Evolutionary conservation across 37 sponge, comb jelly and placozoan species (phyloP).

Genomic region (Aplysina aerophoba): DNA sequence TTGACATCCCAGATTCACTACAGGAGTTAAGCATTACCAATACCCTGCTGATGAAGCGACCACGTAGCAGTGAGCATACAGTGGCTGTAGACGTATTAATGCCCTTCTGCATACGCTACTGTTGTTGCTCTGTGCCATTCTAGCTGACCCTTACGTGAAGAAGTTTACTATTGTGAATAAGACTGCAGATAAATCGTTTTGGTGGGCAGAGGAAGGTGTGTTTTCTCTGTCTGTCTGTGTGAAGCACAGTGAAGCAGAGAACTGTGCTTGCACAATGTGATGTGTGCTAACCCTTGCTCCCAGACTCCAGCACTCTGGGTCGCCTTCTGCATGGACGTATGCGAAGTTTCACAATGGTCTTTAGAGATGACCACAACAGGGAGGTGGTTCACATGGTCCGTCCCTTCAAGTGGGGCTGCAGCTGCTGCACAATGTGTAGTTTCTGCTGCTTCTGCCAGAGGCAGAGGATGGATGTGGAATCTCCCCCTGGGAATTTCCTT

Average conservation of each 20-base stretch:
- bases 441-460: conserved; percentile 8
- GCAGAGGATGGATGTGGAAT: conserved; percentile 14
- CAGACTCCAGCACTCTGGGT: background rate
- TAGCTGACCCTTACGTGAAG: background rate
- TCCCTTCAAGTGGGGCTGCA: conserved; percentile 10
- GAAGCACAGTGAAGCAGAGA: background rate
- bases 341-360: conserved; percentile 12
- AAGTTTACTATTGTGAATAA: conserved; percentile 15
- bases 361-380: background rate
- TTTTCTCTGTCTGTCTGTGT: background rate
- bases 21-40: conserved; percentile 6
- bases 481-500: background rate
- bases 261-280: too few species aligned
- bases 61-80: background rate
- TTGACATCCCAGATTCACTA: conserved; percentile 21
- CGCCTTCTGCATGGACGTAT: conserved; percentile 3
- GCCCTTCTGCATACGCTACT: background rate
- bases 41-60: conserved; percentile 8
- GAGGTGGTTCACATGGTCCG: background rate
- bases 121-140: background rate
- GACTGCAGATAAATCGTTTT: conserved; percentile 14
- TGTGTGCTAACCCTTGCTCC: background rate
- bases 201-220: conserved; percentile 34
- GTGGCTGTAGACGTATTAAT: background rate
- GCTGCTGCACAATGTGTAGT: conserved; percentile 29